A percentile compares a stretch with the other conserved stretches of the same genome.
Conservation (phyloP, 2,888 invertebrate genomes). For the Plutella xylostella region DNA sequence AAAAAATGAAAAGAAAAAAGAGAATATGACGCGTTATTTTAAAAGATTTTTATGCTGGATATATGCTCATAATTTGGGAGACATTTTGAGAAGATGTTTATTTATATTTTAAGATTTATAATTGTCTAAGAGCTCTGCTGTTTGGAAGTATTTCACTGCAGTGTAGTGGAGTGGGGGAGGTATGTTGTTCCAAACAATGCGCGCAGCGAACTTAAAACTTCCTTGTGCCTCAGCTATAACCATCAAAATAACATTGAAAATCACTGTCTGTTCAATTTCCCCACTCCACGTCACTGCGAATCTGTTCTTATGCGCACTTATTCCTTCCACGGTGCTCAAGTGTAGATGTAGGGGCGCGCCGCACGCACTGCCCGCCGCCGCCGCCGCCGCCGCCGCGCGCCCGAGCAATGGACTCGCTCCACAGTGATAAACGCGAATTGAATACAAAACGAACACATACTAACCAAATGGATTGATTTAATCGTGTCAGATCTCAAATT, state of each 20-base stretch:
- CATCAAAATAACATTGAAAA: no score
- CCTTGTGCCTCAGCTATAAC: no score
- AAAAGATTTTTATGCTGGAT: constrained; percentile 63
- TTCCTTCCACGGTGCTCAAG: constrained; percentile 80
- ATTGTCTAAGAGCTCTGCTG: constrained; percentile 41
- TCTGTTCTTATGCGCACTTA: constrained; percentile 62
- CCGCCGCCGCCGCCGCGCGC: background rate
- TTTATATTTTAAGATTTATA: constrained; percentile 57
- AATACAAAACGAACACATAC: background rate
- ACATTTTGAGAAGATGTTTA: constrained; percentile 65
- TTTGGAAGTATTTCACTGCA: no score
- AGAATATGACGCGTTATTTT: constrained; percentile 57
- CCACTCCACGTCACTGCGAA: no score
- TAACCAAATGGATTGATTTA: constrained; percentile 43
- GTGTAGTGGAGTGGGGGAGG: no score
- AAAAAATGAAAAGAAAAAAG: constrained; percentile 28
- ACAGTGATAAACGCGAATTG: background rate
- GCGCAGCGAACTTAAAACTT: no score
- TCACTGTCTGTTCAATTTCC: no score
- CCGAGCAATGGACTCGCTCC: no score
- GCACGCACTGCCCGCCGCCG: background rate
- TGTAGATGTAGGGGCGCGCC: constrained; percentile 30
- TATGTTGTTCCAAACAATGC: no score
- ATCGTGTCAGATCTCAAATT: constrained; percentile 55
- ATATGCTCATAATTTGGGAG: constrained; percentile 67